phyloP scores from a whole-genome alignment of 2,113 vertebrate species.

The Saccopteryx bilineata region DNA sequence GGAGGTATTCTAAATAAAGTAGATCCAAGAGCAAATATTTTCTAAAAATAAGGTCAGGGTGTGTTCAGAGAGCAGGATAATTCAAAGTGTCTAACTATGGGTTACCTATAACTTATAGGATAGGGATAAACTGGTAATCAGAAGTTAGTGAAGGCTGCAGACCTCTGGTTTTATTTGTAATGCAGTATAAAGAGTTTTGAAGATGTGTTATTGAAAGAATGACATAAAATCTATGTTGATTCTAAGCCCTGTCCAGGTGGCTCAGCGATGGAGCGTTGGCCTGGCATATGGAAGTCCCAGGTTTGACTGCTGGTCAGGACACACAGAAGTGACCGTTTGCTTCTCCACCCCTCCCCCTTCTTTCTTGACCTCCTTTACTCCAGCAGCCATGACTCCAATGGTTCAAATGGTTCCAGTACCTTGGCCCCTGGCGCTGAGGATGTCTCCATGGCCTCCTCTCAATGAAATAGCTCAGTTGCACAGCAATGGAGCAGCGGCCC shows the following conservation, averaged over 20 bases:
- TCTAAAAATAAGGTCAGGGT: neutral
- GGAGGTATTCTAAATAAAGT: neutral
- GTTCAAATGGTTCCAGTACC: too few relatives aligned
- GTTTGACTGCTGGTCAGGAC: too few relatives aligned
- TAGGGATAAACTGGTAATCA: neutral
- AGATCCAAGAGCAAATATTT: neutral
- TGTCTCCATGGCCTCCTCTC: too few relatives aligned
- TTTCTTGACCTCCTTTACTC: too few relatives aligned
- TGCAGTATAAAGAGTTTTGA: neutral
- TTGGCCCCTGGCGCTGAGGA: too few relatives aligned
- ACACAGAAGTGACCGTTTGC: too few relatives aligned
- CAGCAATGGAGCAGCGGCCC: too few relatives aligned
- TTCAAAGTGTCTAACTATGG: neutral
- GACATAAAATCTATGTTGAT: neutral
- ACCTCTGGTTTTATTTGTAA: neutral
- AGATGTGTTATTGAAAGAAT: neutral
- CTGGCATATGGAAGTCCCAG: too few relatives aligned
- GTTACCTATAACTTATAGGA: neutral
- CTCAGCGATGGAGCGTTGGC: too few relatives aligned
- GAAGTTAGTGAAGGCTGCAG: neutral
- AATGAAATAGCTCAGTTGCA: too few relatives aligned
- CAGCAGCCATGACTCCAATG: too few relatives aligned
- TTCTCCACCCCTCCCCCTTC: too few relatives aligned
- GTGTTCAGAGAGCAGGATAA: neutral
- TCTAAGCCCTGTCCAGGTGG: neutral